Conservation (phyloP, 1,140 invertebrate species). For the Trypoxylus dichotomus region DNA sequence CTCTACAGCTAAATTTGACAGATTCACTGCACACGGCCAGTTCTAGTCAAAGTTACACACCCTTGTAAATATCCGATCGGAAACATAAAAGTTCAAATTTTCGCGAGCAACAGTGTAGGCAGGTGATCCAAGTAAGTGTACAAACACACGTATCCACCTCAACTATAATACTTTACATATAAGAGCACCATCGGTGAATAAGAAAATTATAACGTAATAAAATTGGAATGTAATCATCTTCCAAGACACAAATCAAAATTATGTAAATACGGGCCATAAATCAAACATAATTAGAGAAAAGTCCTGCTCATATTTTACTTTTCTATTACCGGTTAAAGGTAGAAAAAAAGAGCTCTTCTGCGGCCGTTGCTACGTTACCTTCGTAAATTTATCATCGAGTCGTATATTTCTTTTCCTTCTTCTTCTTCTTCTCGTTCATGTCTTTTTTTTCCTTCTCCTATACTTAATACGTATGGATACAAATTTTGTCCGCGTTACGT, state of each 20-base stretch:
- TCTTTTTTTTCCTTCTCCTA: no score
- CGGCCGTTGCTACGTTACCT: not conserved
- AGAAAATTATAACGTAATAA: conserved; percentile 8
- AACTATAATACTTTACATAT: not conserved
- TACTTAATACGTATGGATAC: no score
- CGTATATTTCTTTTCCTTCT: not conserved
- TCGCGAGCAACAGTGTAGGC: no score
- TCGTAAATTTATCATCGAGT: conserved; percentile 2
- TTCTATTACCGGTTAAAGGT: conserved; percentile 6
- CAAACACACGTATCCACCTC: not conserved
- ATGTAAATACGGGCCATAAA: not conserved
- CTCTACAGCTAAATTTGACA: no score
- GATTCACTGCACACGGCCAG: no score
- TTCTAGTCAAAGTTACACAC: no score
- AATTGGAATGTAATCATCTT: conserved; percentile 7
- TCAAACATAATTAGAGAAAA: conserved; percentile 7
- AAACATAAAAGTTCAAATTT: no score
- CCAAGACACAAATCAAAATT: conserved; percentile 7
- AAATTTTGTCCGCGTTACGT: no score
- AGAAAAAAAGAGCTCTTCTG: not conserved
- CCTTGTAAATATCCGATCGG: no score
- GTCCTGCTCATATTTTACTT: conserved; percentile 2
- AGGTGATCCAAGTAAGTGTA: no score
- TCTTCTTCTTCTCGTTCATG: no score
- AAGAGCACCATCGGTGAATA: not conserved